Evolutionary conservation across 2,797 vertebrate species (phyloP).

Genomic region (Neopelma chrysocephalum): DNA sequence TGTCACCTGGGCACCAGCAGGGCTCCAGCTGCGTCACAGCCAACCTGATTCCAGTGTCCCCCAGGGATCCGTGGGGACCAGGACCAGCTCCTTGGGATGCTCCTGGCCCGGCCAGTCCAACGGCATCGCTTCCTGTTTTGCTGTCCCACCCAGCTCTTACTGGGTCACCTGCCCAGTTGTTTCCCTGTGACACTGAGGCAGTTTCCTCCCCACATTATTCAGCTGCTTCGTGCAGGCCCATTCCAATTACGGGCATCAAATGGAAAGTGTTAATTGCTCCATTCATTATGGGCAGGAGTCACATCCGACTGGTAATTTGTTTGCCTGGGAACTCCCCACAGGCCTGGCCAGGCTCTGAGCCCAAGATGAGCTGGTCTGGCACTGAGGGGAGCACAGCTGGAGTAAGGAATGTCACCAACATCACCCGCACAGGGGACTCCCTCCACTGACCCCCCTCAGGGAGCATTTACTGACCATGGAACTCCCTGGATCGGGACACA

Average conservation of each 20-base stretch:
- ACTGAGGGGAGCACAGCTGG: neutral
- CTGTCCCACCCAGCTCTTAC: slow-evolving; percentile 39
- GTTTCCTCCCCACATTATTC: slow-evolving; percentile 11
- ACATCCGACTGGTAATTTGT: slow-evolving; percentile 11
- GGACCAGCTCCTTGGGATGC: neutral
- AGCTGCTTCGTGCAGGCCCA: neutral
- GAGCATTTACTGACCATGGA: neutral
- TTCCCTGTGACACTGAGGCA: neutral
- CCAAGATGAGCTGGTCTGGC: neutral
- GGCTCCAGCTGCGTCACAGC: neutral
- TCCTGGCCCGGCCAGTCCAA: neutral
- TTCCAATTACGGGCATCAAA: slow-evolving; percentile 34
- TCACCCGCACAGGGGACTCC: neutral
- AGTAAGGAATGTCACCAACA: neutral
- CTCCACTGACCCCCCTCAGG: neutral
- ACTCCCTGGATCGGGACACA: neutral
- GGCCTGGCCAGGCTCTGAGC: neutral
- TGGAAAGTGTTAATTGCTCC: slow-evolving; percentile 61
- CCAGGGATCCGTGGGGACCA: neutral
- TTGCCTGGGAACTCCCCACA: slow-evolving; percentile 15
- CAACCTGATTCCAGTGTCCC: neutral
- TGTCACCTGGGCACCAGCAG: neutral
- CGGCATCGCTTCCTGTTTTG: slow-evolving; percentile 57
- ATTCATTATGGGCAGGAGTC: slow-evolving; percentile 33
- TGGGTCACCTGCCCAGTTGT: slow-evolving; percentile 11